These are phyloP conservation scores for Tetramorium alpestre DNA, from an alignment of 1,140 invertebrate genomes.

Conservation along the genomic window DNA sequence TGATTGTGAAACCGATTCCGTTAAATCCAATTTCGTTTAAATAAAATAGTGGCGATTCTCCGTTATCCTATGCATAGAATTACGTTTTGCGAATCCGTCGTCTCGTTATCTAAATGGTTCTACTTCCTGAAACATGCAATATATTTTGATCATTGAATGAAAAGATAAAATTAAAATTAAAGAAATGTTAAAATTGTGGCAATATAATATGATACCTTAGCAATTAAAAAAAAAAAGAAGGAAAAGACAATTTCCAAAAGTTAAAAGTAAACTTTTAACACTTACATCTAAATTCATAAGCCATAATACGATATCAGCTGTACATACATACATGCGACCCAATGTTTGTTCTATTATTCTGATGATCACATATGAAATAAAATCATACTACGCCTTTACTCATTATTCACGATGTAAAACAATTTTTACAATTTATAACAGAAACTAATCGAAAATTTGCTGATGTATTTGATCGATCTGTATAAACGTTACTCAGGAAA, in stretches of 20 bases:
- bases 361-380: conserved; percentile 14
- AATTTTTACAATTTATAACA: not conserved
- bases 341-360: not conserved
- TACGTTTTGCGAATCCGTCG: not conserved
- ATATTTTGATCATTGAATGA: not conserved
- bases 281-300: not conserved
- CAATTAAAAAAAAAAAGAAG: not conserved
- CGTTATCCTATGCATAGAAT: not conserved
- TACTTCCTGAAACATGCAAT: conserved; percentile 25
- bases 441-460: not conserved
- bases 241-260: not conserved
- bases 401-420: conserved; percentile 38
- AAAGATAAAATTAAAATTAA: not conserved
- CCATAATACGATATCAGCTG: too few species aligned
- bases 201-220: not conserved
- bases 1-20: not conserved
- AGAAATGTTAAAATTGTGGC: not conserved
- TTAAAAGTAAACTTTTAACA: not conserved
- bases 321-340: not conserved
- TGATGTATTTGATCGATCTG: not conserved
- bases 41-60: not conserved
- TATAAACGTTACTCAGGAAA: not conserved
- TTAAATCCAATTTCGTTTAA: not conserved
- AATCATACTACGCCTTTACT: not conserved
- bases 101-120: not conserved